These are phyloP conservation scores for Macrotis lagotis DNA, from an alignment of 2,113 vertebrate genomes.

Conservation along the genomic window DNA sequence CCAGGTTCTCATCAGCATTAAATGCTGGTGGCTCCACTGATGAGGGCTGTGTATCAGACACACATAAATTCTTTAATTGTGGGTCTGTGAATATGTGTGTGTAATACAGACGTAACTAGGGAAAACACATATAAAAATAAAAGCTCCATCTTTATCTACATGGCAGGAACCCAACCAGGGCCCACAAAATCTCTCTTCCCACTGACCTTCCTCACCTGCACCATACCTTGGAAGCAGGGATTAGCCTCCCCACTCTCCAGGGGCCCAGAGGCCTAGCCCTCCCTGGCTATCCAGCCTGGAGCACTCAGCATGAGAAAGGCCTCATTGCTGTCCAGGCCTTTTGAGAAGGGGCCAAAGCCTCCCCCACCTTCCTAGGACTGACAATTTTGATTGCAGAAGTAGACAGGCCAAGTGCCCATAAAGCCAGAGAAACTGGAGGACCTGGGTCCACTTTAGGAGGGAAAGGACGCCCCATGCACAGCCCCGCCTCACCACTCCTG, in stretches of 20 bases:
- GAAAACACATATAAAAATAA: neutral
- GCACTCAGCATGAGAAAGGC: neutral
- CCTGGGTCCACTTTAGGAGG: neutral
- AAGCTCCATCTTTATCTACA: neutral
- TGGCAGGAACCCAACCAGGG: neutral
- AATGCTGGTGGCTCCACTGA: neutral
- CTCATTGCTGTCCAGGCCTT: neutral
- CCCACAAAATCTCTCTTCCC: neutral
- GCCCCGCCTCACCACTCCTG: conserved; percentile 86
- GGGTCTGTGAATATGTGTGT: neutral
- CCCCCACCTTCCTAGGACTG: neutral
- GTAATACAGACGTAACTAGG: neutral
- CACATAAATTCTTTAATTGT: too few relatives aligned
- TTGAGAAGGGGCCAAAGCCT: neutral
- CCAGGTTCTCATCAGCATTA: too few relatives aligned
- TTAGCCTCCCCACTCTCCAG: neutral
- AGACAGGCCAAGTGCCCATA: neutral
- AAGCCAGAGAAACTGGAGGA: neutral
- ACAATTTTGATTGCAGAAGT: neutral
- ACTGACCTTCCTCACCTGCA: neutral
- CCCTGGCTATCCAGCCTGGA: neutral
- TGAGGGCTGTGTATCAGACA: too few relatives aligned
- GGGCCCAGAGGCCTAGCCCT: neutral
- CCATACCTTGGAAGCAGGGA: too few relatives aligned
- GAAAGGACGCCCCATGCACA: neutral